Base-by-base conservation (phyloP, 2,113 vertebrate species). In the Euleptes europaea region DNA sequence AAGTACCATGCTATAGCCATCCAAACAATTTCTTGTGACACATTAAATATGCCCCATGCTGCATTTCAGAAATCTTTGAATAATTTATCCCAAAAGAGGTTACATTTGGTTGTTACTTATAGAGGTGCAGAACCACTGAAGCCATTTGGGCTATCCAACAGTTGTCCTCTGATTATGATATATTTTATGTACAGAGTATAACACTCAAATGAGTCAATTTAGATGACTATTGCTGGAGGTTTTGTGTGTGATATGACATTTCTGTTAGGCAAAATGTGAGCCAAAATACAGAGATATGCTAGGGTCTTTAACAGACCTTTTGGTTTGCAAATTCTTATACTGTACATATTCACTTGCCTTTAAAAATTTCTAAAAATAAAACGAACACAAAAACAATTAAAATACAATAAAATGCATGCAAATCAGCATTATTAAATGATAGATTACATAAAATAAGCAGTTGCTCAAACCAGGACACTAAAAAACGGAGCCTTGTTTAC, bases 281-380 rank as follows among this genome's bases (percentile, higher is more conserved):
- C 83, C 87, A 93, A 82, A 31, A 60, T 94, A 84, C 86, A 91
- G 93, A 94, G 86, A 89, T 93, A 89, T 93, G 92, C 90, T 85
- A 95, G 90, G 92, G 91, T 92, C 89, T 97, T 94, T 93, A 94
- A 91, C 91, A 89, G 94, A 94, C 92, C 57, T 91, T 95, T 94
- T 82, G 90, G 88, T 79, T 87, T 91, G 92, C 93, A 86, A 87
- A 86, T 75, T 91, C 87, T 92, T 94, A 91, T 89, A 92, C 83
- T 90, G 92, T 92, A 95, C 92, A 93, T 89, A 88, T 92, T 92
- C 90, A 92, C 42, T 99, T 98, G 98, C 98, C 98, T 98, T 97
- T 96, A 98, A 96, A 96, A 97, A 97, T 98, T 98, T 99, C 98
- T 99, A 98, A 98, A 97, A 98, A 98, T 95, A 97, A 97, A 98